Base-by-base conservation (phyloP, 2,797 vertebrate species). In the Nyctalus aviator region DNA sequence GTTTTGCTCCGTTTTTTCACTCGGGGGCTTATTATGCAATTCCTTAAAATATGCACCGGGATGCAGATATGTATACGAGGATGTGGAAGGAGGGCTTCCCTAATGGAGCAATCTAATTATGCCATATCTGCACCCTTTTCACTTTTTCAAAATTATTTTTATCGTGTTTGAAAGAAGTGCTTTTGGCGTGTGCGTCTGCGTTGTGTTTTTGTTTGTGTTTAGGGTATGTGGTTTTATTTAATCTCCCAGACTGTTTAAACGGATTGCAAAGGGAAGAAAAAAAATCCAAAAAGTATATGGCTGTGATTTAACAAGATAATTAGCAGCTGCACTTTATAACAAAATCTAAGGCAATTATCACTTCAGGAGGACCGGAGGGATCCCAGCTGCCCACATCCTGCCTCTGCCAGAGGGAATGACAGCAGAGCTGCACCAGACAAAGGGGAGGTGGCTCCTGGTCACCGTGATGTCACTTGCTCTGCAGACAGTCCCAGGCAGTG, bases 21-120 rank as follows among this genome's bases (percentile, higher is more conserved):
- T 98, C 20, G 7, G 95, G 93, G 1, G 75, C 92, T 96, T 97
- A 96, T 97, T 82, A 66, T 82, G 92, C 93, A 96, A 97, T 94
- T 90, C 94, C 96, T 96, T 98, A 93, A 6, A 4, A 95, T 95
- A 98, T 30, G 2, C 96, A 4, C 18, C 13, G 81, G 96, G 97
- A 88, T 79, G 0, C 96, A 96, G 95, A 96, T 98, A 97, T 97
- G 97, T 97, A 94, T 93, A 96, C 84, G 94, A 97, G 96, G 94
- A 95, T 95, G 88, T 97, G 97, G 97, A 98, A 98, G 97, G 96
- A 97, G 97, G 96, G 95, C 96, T 98, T 97, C 97, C 97, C 96
- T 97, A 97, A 98, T 97, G 94, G 94, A 94, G 94, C 92, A 79
- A 97, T 96, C 94, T 94, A 95, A 94, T 96, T 96, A 96, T 94